These are phyloP conservation scores for Odontamblyopus rebecca DNA, from an alignment of 2,797 vertebrate species.

Conservation along the genomic window DNA sequence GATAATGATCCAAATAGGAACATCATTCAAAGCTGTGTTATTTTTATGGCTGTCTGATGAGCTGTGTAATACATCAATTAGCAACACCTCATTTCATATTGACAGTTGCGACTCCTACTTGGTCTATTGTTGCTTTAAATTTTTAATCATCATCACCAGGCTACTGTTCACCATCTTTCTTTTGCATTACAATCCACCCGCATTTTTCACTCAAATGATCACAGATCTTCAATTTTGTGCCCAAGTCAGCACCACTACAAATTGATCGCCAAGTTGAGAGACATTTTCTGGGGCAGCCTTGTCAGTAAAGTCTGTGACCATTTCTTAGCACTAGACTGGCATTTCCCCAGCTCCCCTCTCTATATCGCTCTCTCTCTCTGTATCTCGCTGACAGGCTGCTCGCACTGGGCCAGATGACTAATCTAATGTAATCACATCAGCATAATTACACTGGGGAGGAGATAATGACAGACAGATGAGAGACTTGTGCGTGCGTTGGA, in stretches of 20 bases:
- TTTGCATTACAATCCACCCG: conserved; percentile 15
- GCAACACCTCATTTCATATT: conserved; percentile 17
- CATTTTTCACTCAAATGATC: conserved; percentile 14
- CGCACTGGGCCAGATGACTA: conserved; percentile 74
- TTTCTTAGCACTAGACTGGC: conserved; percentile 59
- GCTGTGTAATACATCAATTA: conserved; percentile 6
- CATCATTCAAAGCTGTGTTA: conserved; percentile 21
- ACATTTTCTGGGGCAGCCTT: conserved; percentile 25
- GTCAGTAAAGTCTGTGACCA: conserved; percentile 33
- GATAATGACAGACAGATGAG: conserved; percentile 76
- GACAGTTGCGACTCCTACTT: neutral
- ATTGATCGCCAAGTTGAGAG: conserved; percentile 35
- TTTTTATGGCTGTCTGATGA: conserved; percentile 16
- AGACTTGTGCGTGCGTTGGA: conserved; percentile 46
- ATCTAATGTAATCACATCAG: conserved; percentile 81
- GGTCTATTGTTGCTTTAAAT: neutral
- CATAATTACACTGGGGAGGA: conserved; percentile 76
- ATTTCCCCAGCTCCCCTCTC: conserved; percentile 47
- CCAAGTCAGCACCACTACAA: conserved; percentile 22
- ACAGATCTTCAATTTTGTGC: conserved; percentile 7
- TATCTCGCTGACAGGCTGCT: conserved; percentile 68
- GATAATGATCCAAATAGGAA: conserved; percentile 23
- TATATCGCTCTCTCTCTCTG: conserved; percentile 25
- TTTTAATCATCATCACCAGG: conserved; percentile 12
- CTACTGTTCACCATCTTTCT: conserved; percentile 18